Base-by-base conservation (phyloP, 2,113 vertebrate species). In the Megatriorchis doriae region DNA sequence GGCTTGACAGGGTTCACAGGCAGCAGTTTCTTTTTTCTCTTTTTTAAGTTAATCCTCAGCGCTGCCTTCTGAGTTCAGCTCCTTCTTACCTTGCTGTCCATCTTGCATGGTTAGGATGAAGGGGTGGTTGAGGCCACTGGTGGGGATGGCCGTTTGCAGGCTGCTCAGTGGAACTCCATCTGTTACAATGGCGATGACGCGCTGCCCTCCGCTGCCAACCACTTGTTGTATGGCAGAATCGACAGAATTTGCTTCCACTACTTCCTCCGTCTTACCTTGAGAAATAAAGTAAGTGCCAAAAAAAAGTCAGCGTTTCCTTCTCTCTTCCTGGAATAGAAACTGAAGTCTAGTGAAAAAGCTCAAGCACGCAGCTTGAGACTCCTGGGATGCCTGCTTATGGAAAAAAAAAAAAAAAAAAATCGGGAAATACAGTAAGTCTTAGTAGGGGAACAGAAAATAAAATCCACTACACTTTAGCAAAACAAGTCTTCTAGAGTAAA, bases 51-150 rank as follows among this genome's bases (percentile, higher is more conserved):
- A 18, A 21, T 16, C 9, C 11, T 61, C 20, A 16, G 61, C 4
- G 13, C 12, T 17, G 40, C 59, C 45, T 21, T n/a, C 29, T 6
- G 1, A 34, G 27, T 3, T 10, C 36, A 2, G 52, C 50, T 53
- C 59, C 84, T 58, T 43, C 83, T 94, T 89, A 99, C 99, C 98
- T 98, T 98, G 99, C 91, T 99, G 98, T 29, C 99, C 98, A 5
- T 99, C 98, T 80, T 98, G 99, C 98, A 99, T 91, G 34, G 99
- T 99, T 9, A 99, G 98, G 13, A 99, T 97, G 85, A 99, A 98
- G 3, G 98, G 99, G 91, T 98, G 99, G 13, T 98, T 10, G 25
- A 86, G 72, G 62, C 52, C 16, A 1, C n/a, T 3, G 1, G 98
- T 0, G 38, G 97, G 95, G 42, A 96, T 11, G 18, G 96, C 80